These are phyloP conservation scores for Gortyna flavago DNA, from an alignment of 2,888 invertebrate genomes.

Conservation along the genomic window DNA sequence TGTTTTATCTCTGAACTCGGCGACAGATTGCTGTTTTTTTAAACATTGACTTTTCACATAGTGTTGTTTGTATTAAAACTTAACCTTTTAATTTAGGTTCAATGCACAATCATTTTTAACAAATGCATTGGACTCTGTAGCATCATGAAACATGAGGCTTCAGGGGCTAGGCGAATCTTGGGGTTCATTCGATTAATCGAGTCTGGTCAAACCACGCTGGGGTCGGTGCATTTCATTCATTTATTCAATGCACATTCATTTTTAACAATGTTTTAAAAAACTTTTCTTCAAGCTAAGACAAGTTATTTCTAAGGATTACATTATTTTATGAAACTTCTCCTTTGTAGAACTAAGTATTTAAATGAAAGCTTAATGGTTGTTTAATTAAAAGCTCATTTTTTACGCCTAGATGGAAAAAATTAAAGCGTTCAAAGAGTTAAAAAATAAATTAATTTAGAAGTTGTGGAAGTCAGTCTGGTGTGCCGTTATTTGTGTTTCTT, in stretches of 20 bases:
- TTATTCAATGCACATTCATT: neutral
- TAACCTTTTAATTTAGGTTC: neutral
- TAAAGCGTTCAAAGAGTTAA: slow-evolving; percentile 50
- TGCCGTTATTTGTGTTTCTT: slow-evolving; percentile 58
- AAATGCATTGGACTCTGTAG: neutral
- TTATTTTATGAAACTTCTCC: slow-evolving; percentile 45
- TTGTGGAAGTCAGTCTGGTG: slow-evolving; percentile 39
- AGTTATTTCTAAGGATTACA: slow-evolving; percentile 48
- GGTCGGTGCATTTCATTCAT: neutral
- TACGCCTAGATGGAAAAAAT: slow-evolving; percentile 48
- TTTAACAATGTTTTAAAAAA: slow-evolving; percentile 11
- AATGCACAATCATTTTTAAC: neutral
- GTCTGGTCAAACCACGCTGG: neutral
- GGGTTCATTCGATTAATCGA: neutral
- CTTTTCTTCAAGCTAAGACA: slow-evolving; percentile 21
- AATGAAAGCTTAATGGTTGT: slow-evolving; percentile 51
- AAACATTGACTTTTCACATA: slow-evolving; percentile 11
- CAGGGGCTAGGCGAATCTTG: neutral
- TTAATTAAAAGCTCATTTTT: slow-evolving; percentile 50
- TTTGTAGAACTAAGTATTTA: slow-evolving; percentile 59
- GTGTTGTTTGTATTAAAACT: slow-evolving; percentile 8
- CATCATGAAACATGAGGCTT: too few species aligned
- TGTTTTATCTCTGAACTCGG: slow-evolving; percentile 20
- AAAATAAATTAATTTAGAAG: slow-evolving; percentile 59
- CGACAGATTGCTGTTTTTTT: slow-evolving; percentile 37